phyloP scores from a whole-genome alignment of 2,888 invertebrate genomes.

The Ametastegia equiseti region DNA sequence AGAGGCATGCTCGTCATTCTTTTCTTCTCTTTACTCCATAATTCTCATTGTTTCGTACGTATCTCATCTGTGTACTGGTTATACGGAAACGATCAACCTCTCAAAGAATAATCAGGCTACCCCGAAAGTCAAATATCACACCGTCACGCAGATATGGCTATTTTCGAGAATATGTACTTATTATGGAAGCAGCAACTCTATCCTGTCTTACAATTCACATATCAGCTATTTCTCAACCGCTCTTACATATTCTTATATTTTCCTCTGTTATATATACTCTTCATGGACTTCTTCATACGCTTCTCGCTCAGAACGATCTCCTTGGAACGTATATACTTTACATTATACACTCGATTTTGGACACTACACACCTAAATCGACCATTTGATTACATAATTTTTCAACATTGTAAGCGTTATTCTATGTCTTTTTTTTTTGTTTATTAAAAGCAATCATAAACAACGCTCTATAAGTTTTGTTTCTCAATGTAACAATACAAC shows the following conservation, averaged over 20 bases:
- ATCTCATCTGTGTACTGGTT: conserved; percentile 29
- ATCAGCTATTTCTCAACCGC: background rate
- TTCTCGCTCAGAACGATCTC: background rate
- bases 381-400: background rate
- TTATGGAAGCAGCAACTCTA: background rate
- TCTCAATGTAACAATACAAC: background rate
- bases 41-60: conserved; percentile 17
- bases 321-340: background rate
- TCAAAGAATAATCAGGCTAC: background rate
- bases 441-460: background rate
- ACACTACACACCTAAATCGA: background rate
- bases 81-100: background rate
- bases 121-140: conserved; percentile 18
- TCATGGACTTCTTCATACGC: background rate
- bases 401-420: background rate
- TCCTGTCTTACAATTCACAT: background rate
- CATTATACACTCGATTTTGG: background rate
- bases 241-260: background rate
- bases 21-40: conserved; percentile 16
- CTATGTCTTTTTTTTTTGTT: background rate
- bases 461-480: background rate
- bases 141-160: background rate
- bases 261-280: background rate
- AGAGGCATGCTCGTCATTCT: conserved; percentile 38
- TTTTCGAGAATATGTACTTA: background rate